These are phyloP conservation scores for Tipula confusa DNA, from an alignment of 2,888 invertebrate species.

Conservation along the genomic window DNA sequence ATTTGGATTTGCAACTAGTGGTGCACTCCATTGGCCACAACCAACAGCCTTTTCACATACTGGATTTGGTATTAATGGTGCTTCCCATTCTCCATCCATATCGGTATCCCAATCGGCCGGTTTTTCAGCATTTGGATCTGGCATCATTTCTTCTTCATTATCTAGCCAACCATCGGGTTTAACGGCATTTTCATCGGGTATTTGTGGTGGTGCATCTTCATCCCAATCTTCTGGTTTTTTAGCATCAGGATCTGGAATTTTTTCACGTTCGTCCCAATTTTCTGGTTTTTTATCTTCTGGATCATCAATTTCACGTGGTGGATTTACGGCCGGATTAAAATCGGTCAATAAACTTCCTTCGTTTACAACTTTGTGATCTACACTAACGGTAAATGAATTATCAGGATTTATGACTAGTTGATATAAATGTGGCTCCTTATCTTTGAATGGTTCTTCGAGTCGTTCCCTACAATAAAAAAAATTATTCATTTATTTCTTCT, in stretches of 20 bases:
- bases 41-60: constrained; percentile 73
- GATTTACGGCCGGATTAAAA: constrained; percentile 91
- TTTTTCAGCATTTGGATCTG: constrained; percentile 80
- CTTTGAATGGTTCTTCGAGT: constrained; percentile 81
- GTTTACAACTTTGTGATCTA: constrained; percentile 81
- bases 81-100: constrained; percentile 99
- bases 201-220: constrained; percentile 86
- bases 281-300: constrained; percentile 78
- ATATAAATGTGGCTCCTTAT: constrained; percentile 88
- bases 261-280: constrained; percentile 95
- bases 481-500: not conserved
- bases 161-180: constrained; percentile 93
- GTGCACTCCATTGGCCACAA: constrained; percentile 87
- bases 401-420: constrained; percentile 74
- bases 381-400: constrained; percentile 70
- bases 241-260: constrained; percentile 84
- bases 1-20: constrained; percentile 79
- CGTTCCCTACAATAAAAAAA: constrained; percentile 55
- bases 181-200: constrained; percentile 75
- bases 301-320: constrained; percentile 90
- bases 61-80: constrained; percentile 88
- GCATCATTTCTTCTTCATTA: constrained; percentile 78
- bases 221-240: constrained; percentile 96
- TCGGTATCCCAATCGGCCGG: constrained; percentile 97
- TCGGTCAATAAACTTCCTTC: constrained; percentile 83